Evolutionary conservation across 2,888 invertebrate species (phyloP).

Genomic region (Marasmarcha lunaedactyla): DNA sequence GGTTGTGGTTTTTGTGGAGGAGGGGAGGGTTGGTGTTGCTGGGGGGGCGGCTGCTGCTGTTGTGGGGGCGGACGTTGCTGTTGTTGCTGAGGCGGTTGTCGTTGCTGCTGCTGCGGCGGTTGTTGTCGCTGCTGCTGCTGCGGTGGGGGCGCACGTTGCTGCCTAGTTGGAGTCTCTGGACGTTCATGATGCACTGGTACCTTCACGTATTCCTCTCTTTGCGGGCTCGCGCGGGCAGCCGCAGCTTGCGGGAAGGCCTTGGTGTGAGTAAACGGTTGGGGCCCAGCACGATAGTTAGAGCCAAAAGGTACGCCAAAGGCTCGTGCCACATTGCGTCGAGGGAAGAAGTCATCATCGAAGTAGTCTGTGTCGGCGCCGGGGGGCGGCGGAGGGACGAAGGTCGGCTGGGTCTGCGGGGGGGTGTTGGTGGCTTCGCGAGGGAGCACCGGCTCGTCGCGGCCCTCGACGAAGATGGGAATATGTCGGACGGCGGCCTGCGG

Average conservation of each 20-base stretch:
- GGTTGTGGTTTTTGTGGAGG: conserved; percentile 50
- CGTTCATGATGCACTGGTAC: conserved; percentile 46
- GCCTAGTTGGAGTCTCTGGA: conserved; percentile 32
- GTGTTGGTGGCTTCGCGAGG: conserved; percentile 53
- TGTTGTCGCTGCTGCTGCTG: conserved; percentile 22
- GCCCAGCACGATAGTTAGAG: conserved; percentile 45
- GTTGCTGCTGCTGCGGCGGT: conserved; percentile 23
- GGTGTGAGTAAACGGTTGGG: conserved; percentile 64
- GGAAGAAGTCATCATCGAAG: conserved; percentile 52
- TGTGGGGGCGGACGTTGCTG: conserved; percentile 26
- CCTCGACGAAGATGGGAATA: conserved; percentile 91
- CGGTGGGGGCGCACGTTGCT: conserved; percentile 23
- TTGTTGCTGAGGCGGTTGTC: conserved; percentile 26
- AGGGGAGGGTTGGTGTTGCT: conserved; percentile 36
- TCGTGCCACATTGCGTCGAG: conserved; percentile 55
- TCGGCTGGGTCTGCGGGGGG: conserved; percentile 35
- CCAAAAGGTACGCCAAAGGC: conserved; percentile 52
- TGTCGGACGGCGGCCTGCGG: conserved; percentile 78
- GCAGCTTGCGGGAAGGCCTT: conserved; percentile 51
- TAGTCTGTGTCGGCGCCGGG: conserved; percentile 54
- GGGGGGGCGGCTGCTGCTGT: conserved; percentile 26
- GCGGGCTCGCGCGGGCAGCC: conserved; percentile 46
- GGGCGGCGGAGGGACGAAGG: conserved; percentile 31
- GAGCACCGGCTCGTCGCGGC: conserved; percentile 82
- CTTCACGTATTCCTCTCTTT: conserved; percentile 50